Evolutionary conservation across 2,113 vertebrate genomes (phyloP), one percentile per base, ranked within the genome.

Genomic region (Columba janthina): DNA sequence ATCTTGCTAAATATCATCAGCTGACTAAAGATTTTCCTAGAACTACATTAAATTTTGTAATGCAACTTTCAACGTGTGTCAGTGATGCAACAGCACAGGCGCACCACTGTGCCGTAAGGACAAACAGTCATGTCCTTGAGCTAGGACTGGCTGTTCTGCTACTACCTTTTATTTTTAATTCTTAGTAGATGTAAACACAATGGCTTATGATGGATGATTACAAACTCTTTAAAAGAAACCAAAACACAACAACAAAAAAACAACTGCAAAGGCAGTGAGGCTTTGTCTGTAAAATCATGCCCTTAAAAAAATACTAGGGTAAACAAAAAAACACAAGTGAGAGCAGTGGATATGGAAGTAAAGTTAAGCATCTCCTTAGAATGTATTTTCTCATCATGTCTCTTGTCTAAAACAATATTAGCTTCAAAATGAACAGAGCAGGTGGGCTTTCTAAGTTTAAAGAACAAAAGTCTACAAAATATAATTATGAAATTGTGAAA

Each of bases 401-500:
- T 56, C 32, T 46, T 77, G 24, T 66, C 74, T 58, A 66, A 89
- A 85, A 11, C 42, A 87, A 77, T 82, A 71, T 31, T n/a, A 69
- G 9, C 48, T 92, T 66, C 19, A 71, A 75, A 82, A 75, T 42
- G 5, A 61, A 62, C 25, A 71, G 16, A 36, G 31, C 21, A 74
- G n/a, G 8, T 76, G 25, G 53, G 20, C 88, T 87, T 85, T 89
- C 50, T 84, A 89, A 28, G 6, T 88, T 89, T 95, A 85, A 94
- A 93, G 65, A 77, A 78, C 72, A 93, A 93, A 96, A 96, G 71
- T 28, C 20, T 78, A 64, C 0, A 4, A 66, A 97, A 96, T 85
- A 95, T 80, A 97, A 97, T 96, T 97, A 97, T 89, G 93, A 97
- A 97, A 97, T 46, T 82, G 88, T 29, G 53, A 93, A 93, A 90